Base-by-base conservation (phyloP, 2,888 invertebrate species). In the Pegoplata infirma region DNA sequence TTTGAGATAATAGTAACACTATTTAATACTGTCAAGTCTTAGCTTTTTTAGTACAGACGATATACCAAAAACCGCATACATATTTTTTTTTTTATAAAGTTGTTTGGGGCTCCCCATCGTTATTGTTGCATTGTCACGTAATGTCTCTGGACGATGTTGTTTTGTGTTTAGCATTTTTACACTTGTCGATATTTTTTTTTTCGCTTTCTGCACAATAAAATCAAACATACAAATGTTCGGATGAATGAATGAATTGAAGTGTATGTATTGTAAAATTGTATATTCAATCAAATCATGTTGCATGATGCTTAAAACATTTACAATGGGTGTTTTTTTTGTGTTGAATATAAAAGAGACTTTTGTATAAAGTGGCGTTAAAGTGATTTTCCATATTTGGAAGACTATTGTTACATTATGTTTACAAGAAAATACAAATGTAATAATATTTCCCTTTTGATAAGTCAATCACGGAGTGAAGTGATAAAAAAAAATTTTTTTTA, bases 51-150 rank as follows among this genome's bases (percentile, higher is more conserved):
- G n/a, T n/a, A n/a, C n/a, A n/a, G n/a, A n/a, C n/a, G n/a, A n/a
- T n/a, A 40, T 40, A 40, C 36, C 12, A 40, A 25, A 64, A 72
- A 56, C 14, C n/a, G 25, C 19, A 40, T 68, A 61, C 67, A n/a
- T n/a, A n/a, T n/a, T n/a, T n/a, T n/a, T n/a, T n/a, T n/a, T n/a
- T n/a, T n/a, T n/a, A n/a, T n/a, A n/a, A 63, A 56, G 25, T 51
- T 44, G 66, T 47, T 56, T 63, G 44, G 21, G 55, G 75, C 56
- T 56, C 56, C 75, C 49, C 75, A 63, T 58, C 21, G 47, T 51
- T 61, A 69, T 67, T 72, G 75, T 67, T 75, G 75, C 75, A 75
- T 66, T 79, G 79, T 75, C 79, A 79, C 79, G 75, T 75, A 75
- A 75, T 75, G 71, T 58, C 66, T 51, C 58, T 51, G 49, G 58